These are phyloP conservation scores for Leucoma salicis DNA, from an alignment of 2,888 invertebrate species.

Conservation along the genomic window DNA sequence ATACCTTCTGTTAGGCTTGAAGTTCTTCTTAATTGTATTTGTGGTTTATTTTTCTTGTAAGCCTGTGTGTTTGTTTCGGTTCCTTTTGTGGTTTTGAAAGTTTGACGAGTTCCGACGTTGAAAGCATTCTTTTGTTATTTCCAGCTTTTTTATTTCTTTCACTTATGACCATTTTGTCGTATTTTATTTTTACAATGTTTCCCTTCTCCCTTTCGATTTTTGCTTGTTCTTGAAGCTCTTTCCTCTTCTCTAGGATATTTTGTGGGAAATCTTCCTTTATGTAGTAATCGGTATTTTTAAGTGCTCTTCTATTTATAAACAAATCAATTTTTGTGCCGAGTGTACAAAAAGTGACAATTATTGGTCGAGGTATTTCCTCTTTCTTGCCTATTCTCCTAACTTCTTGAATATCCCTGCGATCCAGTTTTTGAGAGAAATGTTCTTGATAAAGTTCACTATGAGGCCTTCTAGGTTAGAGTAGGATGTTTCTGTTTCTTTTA, in stretches of 20 bases:
- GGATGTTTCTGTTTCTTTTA: constrained; percentile 11
- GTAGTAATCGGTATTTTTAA: constrained; percentile 18
- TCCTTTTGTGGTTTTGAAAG: constrained; percentile 1
- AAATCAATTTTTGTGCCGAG: constrained; percentile 18
- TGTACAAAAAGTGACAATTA: constrained; percentile 8
- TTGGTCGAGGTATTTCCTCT: constrained; percentile 16
- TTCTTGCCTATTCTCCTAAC: constrained; percentile 18
- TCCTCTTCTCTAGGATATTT: constrained; percentile 25
- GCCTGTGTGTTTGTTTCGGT: constrained; percentile 9
- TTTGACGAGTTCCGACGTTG: constrained; percentile 17
- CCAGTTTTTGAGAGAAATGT: constrained; percentile 10
- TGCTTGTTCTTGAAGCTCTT: constrained; percentile 20
- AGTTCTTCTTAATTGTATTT: constrained; percentile 7
- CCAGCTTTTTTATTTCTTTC: constrained; percentile 9
- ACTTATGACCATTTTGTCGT: constrained; percentile 20
- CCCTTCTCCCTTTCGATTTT: constrained; percentile 22
- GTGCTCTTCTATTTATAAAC: constrained; percentile 10
- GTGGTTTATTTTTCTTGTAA: constrained; percentile 14
- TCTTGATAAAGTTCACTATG: constrained; percentile 13
- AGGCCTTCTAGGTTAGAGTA: constrained; percentile 12
- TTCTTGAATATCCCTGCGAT: constrained; percentile 11
- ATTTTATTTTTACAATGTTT: constrained; percentile 23
- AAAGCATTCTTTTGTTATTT: constrained; percentile 16
- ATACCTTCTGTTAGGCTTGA: constrained; percentile 10
- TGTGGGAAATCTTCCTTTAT: constrained; percentile 23